Evolutionary conservation across 2,797 vertebrate genomes (phyloP).

Genomic region (Characodon lateralis): DNA sequence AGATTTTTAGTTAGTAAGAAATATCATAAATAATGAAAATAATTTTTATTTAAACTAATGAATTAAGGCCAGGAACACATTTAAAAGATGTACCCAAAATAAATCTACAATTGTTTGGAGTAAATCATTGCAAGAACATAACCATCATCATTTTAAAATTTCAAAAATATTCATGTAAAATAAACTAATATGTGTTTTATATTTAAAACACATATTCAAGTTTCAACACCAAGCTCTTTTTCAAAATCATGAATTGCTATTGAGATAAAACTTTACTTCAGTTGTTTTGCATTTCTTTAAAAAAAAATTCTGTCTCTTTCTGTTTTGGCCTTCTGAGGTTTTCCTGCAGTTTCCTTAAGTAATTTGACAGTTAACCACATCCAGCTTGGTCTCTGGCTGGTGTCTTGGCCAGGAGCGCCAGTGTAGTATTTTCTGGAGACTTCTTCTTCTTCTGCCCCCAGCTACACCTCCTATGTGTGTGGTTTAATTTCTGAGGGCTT

Average conservation of each 20-base stretch:
- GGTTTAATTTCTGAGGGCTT: constrained; percentile 78
- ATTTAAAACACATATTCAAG: not conserved
- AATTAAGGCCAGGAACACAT: not conserved
- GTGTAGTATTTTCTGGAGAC: constrained; percentile 79
- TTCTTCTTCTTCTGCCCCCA: constrained; percentile 76
- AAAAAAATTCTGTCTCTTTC: constrained; percentile 33
- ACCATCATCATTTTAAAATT: no score
- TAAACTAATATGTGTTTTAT: not conserved
- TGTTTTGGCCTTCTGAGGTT: constrained; percentile 75
- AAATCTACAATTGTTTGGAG: not conserved
- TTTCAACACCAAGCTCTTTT: not conserved
- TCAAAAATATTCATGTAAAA: not conserved
- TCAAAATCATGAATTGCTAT: not conserved
- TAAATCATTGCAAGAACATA: not conserved
- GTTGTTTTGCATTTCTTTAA: constrained; percentile 59
- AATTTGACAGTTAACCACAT: constrained; percentile 87
- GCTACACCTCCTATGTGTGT: constrained; percentile 77
- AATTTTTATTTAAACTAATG: not conserved
- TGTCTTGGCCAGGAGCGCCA: constrained; percentile 71
- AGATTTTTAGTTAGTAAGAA: not conserved
- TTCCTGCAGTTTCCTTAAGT: constrained; percentile 83
- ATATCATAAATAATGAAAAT: not conserved
- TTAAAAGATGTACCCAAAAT: not conserved
- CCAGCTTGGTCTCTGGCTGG: constrained; percentile 83
- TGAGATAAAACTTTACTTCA: constrained; percentile 42